phyloP scores from a whole-genome alignment of 2,113 vertebrate genomes.

The Zeus faber region DNA sequence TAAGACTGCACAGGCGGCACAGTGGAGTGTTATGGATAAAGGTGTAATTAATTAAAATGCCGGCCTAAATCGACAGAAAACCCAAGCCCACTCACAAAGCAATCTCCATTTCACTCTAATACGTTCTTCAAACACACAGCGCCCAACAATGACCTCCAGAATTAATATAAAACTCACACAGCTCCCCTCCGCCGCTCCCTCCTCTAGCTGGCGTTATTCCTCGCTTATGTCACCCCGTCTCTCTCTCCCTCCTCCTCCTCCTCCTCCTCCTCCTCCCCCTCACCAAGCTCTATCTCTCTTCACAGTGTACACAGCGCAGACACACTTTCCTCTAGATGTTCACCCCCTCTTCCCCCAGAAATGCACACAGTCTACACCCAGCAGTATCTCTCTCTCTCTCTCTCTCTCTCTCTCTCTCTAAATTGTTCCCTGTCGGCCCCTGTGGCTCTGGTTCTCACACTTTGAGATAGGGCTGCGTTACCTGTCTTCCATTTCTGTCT shows the following conservation, averaged over 20 bases:
- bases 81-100: too few species aligned
- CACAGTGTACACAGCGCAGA: neutral
- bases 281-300: constrained; percentile 27
- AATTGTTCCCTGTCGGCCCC: too few species aligned
- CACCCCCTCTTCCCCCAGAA: neutral
- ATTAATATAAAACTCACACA: constrained; percentile 52
- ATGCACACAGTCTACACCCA: constrained; percentile 11
- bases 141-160: constrained; percentile 43
- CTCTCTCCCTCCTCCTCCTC: too few species aligned
- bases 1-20: too few species aligned
- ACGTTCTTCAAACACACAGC: constrained; percentile 15
- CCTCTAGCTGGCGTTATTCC: too few species aligned
- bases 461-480: neutral
- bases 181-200: constrained; percentile 26
- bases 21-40: too few species aligned
- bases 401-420: too few species aligned
- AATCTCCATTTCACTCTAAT: constrained; percentile 5
- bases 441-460: neutral
- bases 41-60: too few species aligned
- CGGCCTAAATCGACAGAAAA: too few species aligned
- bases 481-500: constrained; percentile 4
- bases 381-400: too few species aligned
- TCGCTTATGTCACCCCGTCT: too few species aligned
- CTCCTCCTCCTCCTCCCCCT: constrained; percentile 31
- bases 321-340: too few species aligned